These are phyloP conservation scores for Heliconius charithonia DNA, from an alignment of 2,888 invertebrate genomes.

Conservation along the genomic window DNA sequence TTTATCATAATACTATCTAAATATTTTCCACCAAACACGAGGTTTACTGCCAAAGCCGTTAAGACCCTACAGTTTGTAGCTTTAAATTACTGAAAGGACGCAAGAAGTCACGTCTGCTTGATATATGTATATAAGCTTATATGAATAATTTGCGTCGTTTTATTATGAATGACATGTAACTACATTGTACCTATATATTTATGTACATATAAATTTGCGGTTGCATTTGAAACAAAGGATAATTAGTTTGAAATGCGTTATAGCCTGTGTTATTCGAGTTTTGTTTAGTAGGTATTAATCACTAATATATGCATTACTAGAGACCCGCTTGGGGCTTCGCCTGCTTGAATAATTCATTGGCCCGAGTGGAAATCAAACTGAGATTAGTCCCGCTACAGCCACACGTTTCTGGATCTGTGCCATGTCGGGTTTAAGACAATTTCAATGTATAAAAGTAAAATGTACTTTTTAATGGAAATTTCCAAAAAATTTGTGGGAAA, in stretches of 20 bases:
- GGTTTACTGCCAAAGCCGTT: conserved; percentile 21
- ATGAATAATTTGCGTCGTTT: conserved; percentile 32
- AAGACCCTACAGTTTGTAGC: conserved; percentile 23
- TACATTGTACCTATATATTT: conserved; percentile 3
- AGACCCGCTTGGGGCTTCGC: too few species aligned
- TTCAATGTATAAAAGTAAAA: too few species aligned
- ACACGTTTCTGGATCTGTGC: too few species aligned
- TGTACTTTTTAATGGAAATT: too few species aligned
- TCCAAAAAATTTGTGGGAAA: too few species aligned
- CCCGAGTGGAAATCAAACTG: too few species aligned
- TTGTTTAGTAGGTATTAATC: conserved; percentile 1
- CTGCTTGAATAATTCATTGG: too few species aligned
- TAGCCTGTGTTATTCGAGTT: conserved; percentile 13
- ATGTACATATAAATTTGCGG: conserved; percentile 27
- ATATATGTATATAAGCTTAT: conserved; percentile 24
- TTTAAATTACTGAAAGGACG: conserved; percentile 25
- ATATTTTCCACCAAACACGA: conserved; percentile 9
- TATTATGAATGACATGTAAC: conserved; percentile 26
- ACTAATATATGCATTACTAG: neutral
- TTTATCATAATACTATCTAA: conserved; percentile 12
- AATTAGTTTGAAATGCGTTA: conserved; percentile 23
- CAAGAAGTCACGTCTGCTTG: conserved; percentile 32
- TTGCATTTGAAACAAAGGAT: conserved; percentile 36
- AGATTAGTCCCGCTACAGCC: too few species aligned
- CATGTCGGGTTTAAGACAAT: too few species aligned